Conservation (phyloP, 2,888 invertebrate genomes). For the Andricus curvator region DNA sequence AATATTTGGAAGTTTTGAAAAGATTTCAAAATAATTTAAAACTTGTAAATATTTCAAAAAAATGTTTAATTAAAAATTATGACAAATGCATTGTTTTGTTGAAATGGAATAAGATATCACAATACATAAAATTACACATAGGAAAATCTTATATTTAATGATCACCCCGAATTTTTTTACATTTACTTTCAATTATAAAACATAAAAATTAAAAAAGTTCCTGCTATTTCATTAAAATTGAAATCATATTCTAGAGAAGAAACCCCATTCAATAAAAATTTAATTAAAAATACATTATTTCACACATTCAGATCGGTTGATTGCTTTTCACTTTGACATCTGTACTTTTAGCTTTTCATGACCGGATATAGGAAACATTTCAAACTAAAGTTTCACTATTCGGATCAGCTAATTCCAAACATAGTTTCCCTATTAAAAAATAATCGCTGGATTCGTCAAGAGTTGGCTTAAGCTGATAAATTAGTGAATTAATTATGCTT, state of each 20-base stretch:
- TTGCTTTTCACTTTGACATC: neutral
- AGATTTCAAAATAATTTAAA: too few relatives aligned
- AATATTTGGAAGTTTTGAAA: too few relatives aligned
- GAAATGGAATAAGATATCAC: too few relatives aligned
- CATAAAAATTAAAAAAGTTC: too few relatives aligned
- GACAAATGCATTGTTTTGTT: too few relatives aligned
- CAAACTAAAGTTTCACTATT: neutral
- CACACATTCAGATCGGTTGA: neutral
- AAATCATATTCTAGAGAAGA: neutral
- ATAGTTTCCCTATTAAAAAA: neutral
- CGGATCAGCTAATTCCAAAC: neutral
- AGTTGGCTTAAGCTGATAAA: neutral
- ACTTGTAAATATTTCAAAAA: too few relatives aligned
- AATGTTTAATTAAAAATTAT: too few relatives aligned
- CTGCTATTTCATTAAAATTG: neutral
- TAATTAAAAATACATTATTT: neutral
- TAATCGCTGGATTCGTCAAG: neutral
- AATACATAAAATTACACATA: too few relatives aligned
- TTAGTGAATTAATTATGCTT: neutral
- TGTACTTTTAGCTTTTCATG: neutral
- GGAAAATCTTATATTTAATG: too few relatives aligned
- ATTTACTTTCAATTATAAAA: too few relatives aligned
- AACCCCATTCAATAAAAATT: neutral
- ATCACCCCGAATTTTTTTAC: too few relatives aligned
- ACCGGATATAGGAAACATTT: neutral